Evolutionary conservation across 2,797 vertebrate species (phyloP), one percentile per base, ranked within the genome.

Genomic region (Babyrousa celebensis): DNA sequence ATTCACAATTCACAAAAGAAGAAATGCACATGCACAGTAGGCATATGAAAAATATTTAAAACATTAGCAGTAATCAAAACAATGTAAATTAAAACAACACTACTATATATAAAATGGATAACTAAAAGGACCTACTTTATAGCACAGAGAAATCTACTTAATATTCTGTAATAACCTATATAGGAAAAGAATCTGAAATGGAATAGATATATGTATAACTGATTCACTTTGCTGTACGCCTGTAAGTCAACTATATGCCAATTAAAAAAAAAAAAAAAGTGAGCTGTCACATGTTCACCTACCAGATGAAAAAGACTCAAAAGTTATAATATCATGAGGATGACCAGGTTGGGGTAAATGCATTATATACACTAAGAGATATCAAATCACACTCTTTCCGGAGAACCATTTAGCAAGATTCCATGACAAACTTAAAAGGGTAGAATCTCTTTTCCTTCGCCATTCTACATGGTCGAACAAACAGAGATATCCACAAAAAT

Each of bases 1-100:
- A 91, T 84, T 78, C 65, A 1, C 12, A 93, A 85, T 20, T 67
- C 60, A 92, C 3, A 2, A 88, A 88, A 84, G 11, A 88, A 84
- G 9, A 92, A 78, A 87, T 52, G 36, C 4, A 77, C 79, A n/a
- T 17, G 18, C 9, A 12, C 8, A 54, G 67, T 5, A 91, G 1
- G 12, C 21, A 60, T 12, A 48, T 18, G 68, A 58, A 62, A 91
- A 96, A 94, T 62, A 23, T 40, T 52, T 40, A 54, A 48, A 25
- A 71, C 5, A 52, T 65, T 77, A 88, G 20, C 54, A 74, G 20
- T 65, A 74, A 94, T 32, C 20, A 87, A 27, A 96, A 40, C 15
- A 82, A 78, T 12, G 16, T 70, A 86, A 94, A 90, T 72, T 56
- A 56, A 94, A 87, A 75, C 36, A 85, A 75, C 48, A 20, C 9